phyloP scores from a whole-genome alignment of 1,140 invertebrate genomes.

The Drosophila mauritiana region DNA sequence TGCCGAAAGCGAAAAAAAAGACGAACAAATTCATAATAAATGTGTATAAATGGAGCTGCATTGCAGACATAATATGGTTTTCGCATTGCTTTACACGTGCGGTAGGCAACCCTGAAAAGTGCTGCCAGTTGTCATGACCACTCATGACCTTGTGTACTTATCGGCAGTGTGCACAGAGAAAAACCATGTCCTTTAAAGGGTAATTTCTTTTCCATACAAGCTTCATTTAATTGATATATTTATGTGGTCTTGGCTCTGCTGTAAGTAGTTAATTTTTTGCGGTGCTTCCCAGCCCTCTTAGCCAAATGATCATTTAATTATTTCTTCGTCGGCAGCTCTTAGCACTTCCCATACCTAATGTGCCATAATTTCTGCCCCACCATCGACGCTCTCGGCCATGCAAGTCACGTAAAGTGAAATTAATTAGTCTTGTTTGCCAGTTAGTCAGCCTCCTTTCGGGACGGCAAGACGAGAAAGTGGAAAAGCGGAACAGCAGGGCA shows the following conservation, averaged over 20 bases:
- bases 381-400: constrained; percentile 44
- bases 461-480: too few relatives aligned
- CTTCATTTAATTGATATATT: not conserved
- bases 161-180: not conserved
- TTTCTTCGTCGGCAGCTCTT: constrained; percentile 40
- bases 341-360: constrained; percentile 53
- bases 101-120: not conserved
- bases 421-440: constrained; percentile 73
- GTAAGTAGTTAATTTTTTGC: not conserved
- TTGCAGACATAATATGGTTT: too few relatives aligned
- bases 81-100: not conserved
- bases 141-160: not conserved
- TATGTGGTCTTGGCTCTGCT: not conserved
- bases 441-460: constrained; percentile 47
- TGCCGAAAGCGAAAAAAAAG: too few relatives aligned
- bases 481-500: not conserved
- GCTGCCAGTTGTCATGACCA: not conserved
- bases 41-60: too few relatives aligned
- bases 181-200: not conserved
- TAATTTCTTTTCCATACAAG: too few relatives aligned
- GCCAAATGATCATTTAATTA: constrained; percentile 55
- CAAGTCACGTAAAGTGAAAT: constrained; percentile 70
- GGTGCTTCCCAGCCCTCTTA: not conserved
- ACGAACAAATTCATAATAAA: too few relatives aligned
- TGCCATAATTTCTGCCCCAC: constrained; percentile 40